Conservation (phyloP, 2,797 vertebrate genomes). For the Crenuchus spilurus region DNA sequence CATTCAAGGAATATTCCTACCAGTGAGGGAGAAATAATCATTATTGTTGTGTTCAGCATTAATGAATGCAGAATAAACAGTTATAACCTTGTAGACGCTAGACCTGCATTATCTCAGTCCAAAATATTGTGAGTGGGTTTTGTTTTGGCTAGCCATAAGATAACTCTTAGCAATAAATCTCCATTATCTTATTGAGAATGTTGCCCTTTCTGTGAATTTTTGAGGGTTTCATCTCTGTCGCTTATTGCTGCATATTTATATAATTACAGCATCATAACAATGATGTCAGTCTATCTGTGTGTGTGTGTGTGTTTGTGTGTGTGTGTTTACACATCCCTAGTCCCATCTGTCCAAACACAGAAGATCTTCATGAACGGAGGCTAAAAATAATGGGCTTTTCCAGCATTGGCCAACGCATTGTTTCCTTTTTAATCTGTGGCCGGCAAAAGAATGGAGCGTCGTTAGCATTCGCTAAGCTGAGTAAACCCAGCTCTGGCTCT, state of each 20-base stretch:
- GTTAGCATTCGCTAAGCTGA: slow-evolving; percentile 48
- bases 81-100: not conserved
- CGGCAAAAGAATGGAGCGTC: slow-evolving; percentile 41
- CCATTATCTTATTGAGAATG: not conserved
- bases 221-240: slow-evolving; percentile 13
- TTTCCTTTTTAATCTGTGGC: slow-evolving; percentile 55
- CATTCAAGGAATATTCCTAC: too few species aligned
- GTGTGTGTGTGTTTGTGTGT: slow-evolving; percentile 22
- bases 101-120: not conserved
- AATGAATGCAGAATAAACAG: not conserved
- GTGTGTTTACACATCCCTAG: slow-evolving; percentile 49
- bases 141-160: not conserved
- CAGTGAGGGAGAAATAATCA: not conserved
- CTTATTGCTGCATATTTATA: slow-evolving; percentile 37
- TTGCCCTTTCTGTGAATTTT: slow-evolving; percentile 12
- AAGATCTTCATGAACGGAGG: slow-evolving; percentile 37
- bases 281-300: slow-evolving; percentile 35
- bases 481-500: slow-evolving; percentile 46
- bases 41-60: not conserved
- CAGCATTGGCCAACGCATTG: slow-evolving; percentile 49
- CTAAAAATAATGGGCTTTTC: slow-evolving; percentile 55
- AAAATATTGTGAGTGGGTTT: not conserved
- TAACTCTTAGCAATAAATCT: not conserved
- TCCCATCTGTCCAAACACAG: slow-evolving; percentile 65
- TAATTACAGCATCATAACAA: slow-evolving; percentile 38